A percentile compares a stretch with the other conserved stretches of the same genome.
Evolutionary conservation across 2,888 invertebrate species (phyloP).

Genomic region (Achlya flavicornis): DNA sequence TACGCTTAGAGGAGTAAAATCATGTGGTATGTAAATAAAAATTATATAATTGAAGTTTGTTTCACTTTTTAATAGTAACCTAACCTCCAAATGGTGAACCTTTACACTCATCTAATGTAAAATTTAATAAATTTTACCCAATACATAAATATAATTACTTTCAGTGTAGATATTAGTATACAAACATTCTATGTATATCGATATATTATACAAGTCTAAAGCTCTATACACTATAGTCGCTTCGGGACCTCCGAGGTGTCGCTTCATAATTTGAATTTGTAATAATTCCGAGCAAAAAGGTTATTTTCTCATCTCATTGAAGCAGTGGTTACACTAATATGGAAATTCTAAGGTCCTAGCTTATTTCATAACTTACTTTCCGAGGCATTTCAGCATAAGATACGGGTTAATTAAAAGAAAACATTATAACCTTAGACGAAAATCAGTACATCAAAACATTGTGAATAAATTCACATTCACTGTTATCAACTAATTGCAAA

Average conservation of each 20-base stretch:
- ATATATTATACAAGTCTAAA: constrained; percentile 13
- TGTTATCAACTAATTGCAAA: neutral
- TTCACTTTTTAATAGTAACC: neutral
- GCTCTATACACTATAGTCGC: neutral
- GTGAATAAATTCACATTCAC: neutral
- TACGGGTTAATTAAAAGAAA: neutral
- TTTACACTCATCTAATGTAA: constrained; percentile 4
- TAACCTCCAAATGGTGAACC: constrained; percentile 4
- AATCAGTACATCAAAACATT: neutral
- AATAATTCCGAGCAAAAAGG: neutral
- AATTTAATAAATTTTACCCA: neutral
- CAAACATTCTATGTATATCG: constrained; percentile 9
- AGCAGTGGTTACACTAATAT: constrained; percentile 6
- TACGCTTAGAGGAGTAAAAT: neutral
- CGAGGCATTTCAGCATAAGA: neutral
- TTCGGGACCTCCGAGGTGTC: neutral
- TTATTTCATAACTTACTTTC: neutral
- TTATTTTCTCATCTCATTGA: neutral
- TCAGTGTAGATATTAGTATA: constrained; percentile 11
- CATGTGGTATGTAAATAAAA: neutral
- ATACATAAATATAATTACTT: constrained; percentile 14
- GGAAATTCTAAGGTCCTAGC: neutral
- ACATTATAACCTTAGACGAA: neutral
- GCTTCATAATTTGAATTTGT: neutral
- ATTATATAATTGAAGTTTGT: neutral